Evolutionary conservation across 2,797 vertebrate species (phyloP).

Genomic region (Cuculus canorus): DNA sequence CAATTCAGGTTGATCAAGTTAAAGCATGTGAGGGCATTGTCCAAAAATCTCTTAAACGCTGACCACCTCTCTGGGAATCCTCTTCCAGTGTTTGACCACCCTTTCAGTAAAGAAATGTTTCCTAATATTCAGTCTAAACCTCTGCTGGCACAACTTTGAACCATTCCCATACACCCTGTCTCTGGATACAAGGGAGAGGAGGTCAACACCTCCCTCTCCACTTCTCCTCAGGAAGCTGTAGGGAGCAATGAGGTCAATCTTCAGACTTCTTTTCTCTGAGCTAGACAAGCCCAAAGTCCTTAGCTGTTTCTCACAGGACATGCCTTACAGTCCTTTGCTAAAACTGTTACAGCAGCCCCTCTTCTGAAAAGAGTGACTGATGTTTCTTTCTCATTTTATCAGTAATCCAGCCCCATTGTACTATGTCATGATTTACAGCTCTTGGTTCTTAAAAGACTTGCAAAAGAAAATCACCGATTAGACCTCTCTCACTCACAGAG

Average conservation of each 20-base stretch:
- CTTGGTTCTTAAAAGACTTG: neutral
- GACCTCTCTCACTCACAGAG: neutral
- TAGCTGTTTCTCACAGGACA: rapidly evolving
- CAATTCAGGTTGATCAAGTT: neutral
- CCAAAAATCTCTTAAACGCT: neutral
- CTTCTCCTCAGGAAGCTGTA: neutral
- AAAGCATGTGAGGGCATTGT: neutral
- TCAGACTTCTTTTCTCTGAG: neutral
- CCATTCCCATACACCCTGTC: rapidly evolving
- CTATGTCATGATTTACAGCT: neutral
- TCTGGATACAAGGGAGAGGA: neutral
- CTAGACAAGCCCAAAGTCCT: neutral
- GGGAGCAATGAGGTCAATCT: rapidly evolving
- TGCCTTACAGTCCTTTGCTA: neutral
- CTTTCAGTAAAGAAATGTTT: neutral
- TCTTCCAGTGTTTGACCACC: neutral
- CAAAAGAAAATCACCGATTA: neutral
- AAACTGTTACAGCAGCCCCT: neutral
- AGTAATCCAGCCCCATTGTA: neutral
- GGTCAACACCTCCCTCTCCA: neutral
- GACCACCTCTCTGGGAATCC: neutral
- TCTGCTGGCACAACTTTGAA: neutral
- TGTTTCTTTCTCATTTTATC: neutral
- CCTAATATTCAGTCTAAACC: neutral
- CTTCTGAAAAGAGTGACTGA: neutral